These are phyloP conservation scores for Australoheros facetus DNA, from an alignment of 2,797 vertebrate genomes.

Conservation along the genomic window DNA sequence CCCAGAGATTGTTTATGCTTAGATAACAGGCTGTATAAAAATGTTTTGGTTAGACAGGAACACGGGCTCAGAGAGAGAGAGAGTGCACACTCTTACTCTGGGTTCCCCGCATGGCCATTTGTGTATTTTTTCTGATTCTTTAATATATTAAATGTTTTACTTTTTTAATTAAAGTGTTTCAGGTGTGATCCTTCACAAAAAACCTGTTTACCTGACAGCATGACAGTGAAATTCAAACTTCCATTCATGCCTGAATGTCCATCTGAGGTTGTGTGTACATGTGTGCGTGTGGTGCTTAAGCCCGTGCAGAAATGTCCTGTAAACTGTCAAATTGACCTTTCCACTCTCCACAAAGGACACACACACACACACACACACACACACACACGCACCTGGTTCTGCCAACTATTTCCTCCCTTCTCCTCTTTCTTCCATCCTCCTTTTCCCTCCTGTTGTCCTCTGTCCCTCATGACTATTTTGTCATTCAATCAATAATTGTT, in stretches of 20 bases:
- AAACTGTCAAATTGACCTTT: slow-evolving; percentile 78
- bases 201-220: too few relatives aligned
- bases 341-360: slow-evolving; percentile 69
- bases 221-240: slow-evolving; percentile 53
- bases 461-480: neutral
- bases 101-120: too few relatives aligned
- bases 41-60: too few relatives aligned
- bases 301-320: slow-evolving; percentile 34
- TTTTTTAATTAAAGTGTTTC: too few relatives aligned
- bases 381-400: slow-evolving; percentile 20
- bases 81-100: too few relatives aligned
- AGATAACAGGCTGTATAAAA: too few relatives aligned
- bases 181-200: too few relatives aligned
- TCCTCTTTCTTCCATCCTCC: slow-evolving; percentile 36
- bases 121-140: too few relatives aligned
- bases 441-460: slow-evolving; percentile 28
- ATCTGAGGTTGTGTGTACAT: slow-evolving; percentile 21
- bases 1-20: too few relatives aligned
- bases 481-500: neutral
- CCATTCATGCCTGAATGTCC: slow-evolving; percentile 21
- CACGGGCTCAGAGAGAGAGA: too few relatives aligned
- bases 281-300: slow-evolving; percentile 29
- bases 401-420: slow-evolving; percentile 19
- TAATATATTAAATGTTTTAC: too few relatives aligned
- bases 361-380: slow-evolving; percentile 18